Base-by-base conservation (phyloP, 2,797 vertebrate genomes). In the Crenuchus spilurus region DNA sequence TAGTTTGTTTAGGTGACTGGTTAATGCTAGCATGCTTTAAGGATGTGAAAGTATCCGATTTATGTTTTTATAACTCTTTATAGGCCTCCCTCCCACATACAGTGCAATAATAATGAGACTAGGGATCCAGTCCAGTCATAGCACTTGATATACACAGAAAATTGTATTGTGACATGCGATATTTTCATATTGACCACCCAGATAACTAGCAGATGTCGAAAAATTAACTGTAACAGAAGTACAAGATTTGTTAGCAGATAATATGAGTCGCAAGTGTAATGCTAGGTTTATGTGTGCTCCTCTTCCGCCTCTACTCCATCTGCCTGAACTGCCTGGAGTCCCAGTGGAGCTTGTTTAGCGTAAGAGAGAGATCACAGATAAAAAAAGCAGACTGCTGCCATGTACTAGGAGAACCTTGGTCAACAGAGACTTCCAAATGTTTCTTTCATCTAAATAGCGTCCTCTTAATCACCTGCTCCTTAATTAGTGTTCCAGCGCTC, bases 331-430 rank as follows among this genome's bases (percentile, higher is more conserved):
- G 33, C 11, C 26, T 42, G 13, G 44, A 24, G 13, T 61, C 46
- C 73, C 55, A 44, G 13, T 26, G 57, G 73, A 49, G 66, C 46
- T 69, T 42, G 37, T 69, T 69, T 69, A 48, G 62, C n/a, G 41
- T 64, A 48, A 64, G n/a, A 28, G 42, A 64, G 10, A 64, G 16
- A 48, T 64, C 62, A 48, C 42, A 64, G 62, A 16, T 64, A 63
- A 28, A 33, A 46, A 60, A 46, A 31, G 41, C 61, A 64, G 61
- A 44, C 28, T 63, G 61, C 41, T 44, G 26, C 26, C 16, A 18
- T 30, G 26, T 10, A 31, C 26, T 16, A 48, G 26, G 42, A 64
- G 26, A 48, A 64, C 62, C 62, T 31, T 31, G 26, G 7, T 48
- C 62, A 64, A 48, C 62, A 48, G 42, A 64, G 62, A 64, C n/a